These are phyloP conservation scores for Tiliacea aurago DNA, from an alignment of 2,888 invertebrate species.

Conservation along the genomic window DNA sequence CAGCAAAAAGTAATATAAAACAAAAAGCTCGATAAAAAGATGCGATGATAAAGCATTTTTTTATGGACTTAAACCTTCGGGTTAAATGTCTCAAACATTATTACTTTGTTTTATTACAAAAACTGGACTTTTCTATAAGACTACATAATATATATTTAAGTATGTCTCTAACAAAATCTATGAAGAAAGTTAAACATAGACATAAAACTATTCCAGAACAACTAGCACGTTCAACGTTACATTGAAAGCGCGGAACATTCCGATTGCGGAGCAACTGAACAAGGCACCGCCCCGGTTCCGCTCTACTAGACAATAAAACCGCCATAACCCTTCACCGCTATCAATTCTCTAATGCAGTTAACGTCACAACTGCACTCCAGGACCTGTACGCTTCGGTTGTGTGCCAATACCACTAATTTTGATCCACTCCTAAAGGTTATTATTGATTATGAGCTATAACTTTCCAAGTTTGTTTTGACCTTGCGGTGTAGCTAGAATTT, in stretches of 20 bases:
- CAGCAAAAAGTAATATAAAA: slow-evolving; percentile 15
- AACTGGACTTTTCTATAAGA: background rate
- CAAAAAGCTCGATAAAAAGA: slow-evolving; percentile 17
- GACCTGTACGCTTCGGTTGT: slow-evolving; percentile 37
- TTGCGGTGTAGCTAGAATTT: slow-evolving; percentile 17
- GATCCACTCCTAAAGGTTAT: slow-evolving; percentile 39
- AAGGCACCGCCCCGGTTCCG: slow-evolving; percentile 43
- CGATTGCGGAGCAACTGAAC: slow-evolving; percentile 14
- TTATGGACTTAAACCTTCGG: background rate
- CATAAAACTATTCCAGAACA: slow-evolving; percentile 31
- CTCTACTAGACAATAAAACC: slow-evolving; percentile 72
- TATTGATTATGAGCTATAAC: slow-evolving; percentile 30
- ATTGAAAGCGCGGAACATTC: slow-evolving; percentile 33
- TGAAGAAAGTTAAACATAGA: background rate
- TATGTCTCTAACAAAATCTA: background rate
- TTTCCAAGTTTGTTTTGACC: slow-evolving; percentile 37
- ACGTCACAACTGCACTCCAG: slow-evolving; percentile 74
- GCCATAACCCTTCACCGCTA: slow-evolving; percentile 75
- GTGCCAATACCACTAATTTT: slow-evolving; percentile 45
- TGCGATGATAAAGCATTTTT: background rate
- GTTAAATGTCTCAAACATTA: background rate
- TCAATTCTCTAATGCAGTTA: slow-evolving; percentile 81
- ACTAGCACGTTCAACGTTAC: slow-evolving; percentile 21
- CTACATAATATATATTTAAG: too few species aligned
- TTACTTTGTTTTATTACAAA: slow-evolving; percentile 2